Base-by-base conservation (phyloP, 2,797 vertebrate species). In the Lepilemur septentrionalis region DNA sequence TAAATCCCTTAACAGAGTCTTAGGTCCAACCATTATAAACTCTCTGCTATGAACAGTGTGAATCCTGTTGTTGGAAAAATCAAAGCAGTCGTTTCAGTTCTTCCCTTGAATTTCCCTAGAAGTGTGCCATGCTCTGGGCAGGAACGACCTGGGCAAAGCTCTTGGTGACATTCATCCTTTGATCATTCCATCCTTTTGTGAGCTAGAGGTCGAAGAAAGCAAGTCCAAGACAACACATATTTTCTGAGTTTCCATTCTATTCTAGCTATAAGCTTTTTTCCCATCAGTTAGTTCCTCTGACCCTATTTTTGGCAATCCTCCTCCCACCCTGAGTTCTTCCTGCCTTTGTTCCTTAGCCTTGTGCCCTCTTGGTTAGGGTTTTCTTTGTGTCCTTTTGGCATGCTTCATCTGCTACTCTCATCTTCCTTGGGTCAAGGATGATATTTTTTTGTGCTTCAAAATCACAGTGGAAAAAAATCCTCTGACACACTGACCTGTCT, bases 361-460 rank as follows among this genome's bases (percentile, higher is more conserved):
- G 35, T 82, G 38, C 46, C 83, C 61, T 93, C 67, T 43, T 4
- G 7, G 25, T 65, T 30, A 78, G 38, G 86, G 50, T 78, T 57
- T 67, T 87, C 76, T 89, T 25, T 94, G 75, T 88, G 75, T 89
- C 76, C 50, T 70, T 7, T 55, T 61, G 55, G 28, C 22, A 4
- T 57, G 30, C 35, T 81, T 92, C 73, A 69, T 55, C 73, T 43
- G 55, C 35, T 72, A 79, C 57, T 91, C 46, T 93, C 52, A 82
- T 89, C 83, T 76, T 85, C 35, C 81, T 88, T 81, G 35, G 32
- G 41, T 83, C 81, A 94, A 38, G 43, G 23, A 91, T 75, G 82
- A 23, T 43, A 43, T 79, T 75, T 94, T 94, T 95, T 75, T 93
- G 15, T 70, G 80, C 57, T 96, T 95, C 46, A 83, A 63, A 95